A percentile compares a stretch with the other conserved stretches of the same genome.
phyloP scores from a whole-genome alignment of 2,888 invertebrate genomes.

The Andrena dorsata region DNA sequence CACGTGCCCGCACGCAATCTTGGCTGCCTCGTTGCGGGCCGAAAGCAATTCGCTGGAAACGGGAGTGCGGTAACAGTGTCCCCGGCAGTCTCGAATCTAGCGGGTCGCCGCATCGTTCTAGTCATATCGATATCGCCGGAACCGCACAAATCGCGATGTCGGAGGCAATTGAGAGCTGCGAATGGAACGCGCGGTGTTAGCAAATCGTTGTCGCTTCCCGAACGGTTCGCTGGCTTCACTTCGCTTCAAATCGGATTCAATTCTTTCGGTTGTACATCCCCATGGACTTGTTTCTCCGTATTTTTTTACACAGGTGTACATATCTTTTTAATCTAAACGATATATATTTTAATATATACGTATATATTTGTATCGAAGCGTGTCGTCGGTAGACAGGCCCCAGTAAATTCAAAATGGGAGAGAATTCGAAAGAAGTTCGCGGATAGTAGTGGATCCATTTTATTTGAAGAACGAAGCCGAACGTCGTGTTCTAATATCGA shows the following conservation, averaged over 20 bases:
- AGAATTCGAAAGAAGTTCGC: background rate
- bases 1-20: background rate
- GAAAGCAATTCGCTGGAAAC: background rate
- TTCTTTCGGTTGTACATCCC: slow-evolving; percentile 24
- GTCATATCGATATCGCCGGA: slow-evolving; percentile 12
- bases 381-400: background rate
- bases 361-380: slow-evolving; percentile 47
- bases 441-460: slow-evolving; percentile 12
- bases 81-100: background rate
- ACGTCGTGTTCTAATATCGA: slow-evolving; percentile 26
- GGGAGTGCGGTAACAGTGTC: background rate
- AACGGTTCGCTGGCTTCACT: background rate
- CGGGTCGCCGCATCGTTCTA: slow-evolving; percentile 9
- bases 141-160: slow-evolving; percentile 11
- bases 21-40: background rate
- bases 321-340: slow-evolving; percentile 59
- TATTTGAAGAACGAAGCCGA: slow-evolving; percentile 26
- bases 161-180: slow-evolving; percentile 4
- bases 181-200: background rate
- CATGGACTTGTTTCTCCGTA: slow-evolving; percentile 37
- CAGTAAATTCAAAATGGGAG: background rate
- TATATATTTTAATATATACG: slow-evolving; percentile 54
- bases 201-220: background rate
- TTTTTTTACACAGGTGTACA: slow-evolving; percentile 54
- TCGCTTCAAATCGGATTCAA: slow-evolving; percentile 5